Conservation (phyloP, 1,140 invertebrate species). For the Micrasema minimum region DNA sequence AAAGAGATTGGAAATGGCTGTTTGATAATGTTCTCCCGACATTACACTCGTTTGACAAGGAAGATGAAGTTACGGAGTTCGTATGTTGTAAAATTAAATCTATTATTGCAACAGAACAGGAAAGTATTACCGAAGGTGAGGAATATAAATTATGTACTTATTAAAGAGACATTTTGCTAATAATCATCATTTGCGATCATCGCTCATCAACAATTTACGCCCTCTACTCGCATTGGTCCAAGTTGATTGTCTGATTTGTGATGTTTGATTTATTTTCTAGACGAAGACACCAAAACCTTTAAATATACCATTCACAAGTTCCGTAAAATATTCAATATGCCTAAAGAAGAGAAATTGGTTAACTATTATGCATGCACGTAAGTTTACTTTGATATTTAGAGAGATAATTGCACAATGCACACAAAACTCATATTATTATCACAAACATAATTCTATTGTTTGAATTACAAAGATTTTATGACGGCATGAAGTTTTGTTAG, state of each 20-base stretch:
- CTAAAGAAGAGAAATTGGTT: conserved; percentile 93
- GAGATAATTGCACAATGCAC: too few relatives aligned
- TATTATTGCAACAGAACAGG: conserved; percentile 77
- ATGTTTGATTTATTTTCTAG: conserved; percentile 63
- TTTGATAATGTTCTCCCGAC: conserved; percentile 87
- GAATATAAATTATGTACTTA: neutral
- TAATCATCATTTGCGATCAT: too few relatives aligned
- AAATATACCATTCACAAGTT: conserved; percentile 88
- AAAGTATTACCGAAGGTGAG: conserved; percentile 68
- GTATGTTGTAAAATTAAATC: conserved; percentile 97
- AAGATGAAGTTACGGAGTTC: conserved; percentile 95
- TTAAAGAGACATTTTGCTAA: too few relatives aligned
- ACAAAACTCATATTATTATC: too few relatives aligned
- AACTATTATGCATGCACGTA: conserved; percentile 88
- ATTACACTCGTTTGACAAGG: conserved; percentile 89
- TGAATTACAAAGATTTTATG: too few relatives aligned
- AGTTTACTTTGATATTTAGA: neutral
- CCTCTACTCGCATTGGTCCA: too few relatives aligned
- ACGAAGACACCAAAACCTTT: conserved; percentile 84
- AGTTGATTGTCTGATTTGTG: neutral
- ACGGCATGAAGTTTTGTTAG: too few relatives aligned
- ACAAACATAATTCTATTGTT: too few relatives aligned
- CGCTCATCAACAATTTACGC: too few relatives aligned
- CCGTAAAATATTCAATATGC: conserved; percentile 88
- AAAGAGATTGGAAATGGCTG: conserved; percentile 94